phyloP scores from a whole-genome alignment of 2,888 invertebrate species.

The Zootermopsis nevadensis region DNA sequence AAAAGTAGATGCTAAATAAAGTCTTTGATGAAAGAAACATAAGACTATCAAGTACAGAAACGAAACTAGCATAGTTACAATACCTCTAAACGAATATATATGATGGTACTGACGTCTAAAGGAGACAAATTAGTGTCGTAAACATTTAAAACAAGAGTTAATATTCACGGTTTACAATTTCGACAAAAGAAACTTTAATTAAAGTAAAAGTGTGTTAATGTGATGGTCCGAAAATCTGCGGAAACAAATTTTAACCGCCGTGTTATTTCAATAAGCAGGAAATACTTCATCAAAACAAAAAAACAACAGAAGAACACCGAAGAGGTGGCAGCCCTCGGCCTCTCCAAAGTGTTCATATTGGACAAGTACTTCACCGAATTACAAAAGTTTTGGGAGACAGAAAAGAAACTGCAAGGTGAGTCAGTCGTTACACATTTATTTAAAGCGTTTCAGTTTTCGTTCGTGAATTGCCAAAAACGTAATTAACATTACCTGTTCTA shows the following conservation, averaged over 20 bases:
- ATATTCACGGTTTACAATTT: neutral
- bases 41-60: neutral
- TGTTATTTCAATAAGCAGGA: slow-evolving; percentile 15
- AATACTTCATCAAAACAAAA: slow-evolving; percentile 40
- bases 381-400: slow-evolving; percentile 96
- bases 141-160: neutral
- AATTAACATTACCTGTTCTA: too few species aligned
- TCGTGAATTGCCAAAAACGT: too few species aligned
- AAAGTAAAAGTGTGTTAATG: neutral
- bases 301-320: slow-evolving; percentile 1
- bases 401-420: slow-evolving; percentile 95
- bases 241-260: neutral
- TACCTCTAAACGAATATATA: neutral
- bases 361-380: slow-evolving; percentile 97
- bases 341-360: slow-evolving; percentile 96
- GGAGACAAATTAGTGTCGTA: neutral
- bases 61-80: neutral
- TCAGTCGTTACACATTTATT: neutral
- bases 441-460: too few species aligned
- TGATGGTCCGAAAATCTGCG: slow-evolving; percentile 2
- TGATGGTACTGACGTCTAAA: neutral
- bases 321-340: slow-evolving; percentile 92
- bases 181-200: neutral
- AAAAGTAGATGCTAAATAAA: neutral
- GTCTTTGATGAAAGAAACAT: neutral